These are phyloP conservation scores for Chironomus tentans DNA, from an alignment of 2,888 invertebrate genomes.

Conservation along the genomic window DNA sequence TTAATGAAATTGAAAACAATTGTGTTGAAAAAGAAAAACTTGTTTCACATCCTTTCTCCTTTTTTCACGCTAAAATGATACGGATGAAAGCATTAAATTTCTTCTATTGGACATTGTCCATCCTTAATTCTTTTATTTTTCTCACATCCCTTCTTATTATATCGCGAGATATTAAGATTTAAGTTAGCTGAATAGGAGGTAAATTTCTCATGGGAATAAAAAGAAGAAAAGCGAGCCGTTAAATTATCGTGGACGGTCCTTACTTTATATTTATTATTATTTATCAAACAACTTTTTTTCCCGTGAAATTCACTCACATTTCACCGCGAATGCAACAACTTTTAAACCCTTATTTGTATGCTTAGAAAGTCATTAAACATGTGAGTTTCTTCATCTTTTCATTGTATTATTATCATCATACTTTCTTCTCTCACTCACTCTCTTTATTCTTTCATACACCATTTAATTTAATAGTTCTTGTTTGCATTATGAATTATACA, in stretches of 20 bases:
- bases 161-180: not conserved
- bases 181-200: not conserved
- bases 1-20: not conserved
- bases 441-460: not conserved
- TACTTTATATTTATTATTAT: not conserved
- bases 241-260: not conserved
- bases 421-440: not conserved
- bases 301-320: not conserved
- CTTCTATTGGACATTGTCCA: constrained; percentile 6
- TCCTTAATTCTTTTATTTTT: not conserved
- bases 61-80: not conserved
- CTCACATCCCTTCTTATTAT: not conserved
- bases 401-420: no score
- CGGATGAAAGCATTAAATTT: constrained; percentile 19
- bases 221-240: not conserved
- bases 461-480: constrained; percentile 17
- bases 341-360: not conserved
- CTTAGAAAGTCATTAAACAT: not conserved
- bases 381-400: no score
- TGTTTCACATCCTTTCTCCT: constrained; percentile 1
- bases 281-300: not conserved
- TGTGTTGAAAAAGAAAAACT: not conserved
- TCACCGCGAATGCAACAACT: not conserved
- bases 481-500: not conserved
- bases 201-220: not conserved